A percentile compares a stretch with the other conserved stretches of the same genome.
phyloP scores from a whole-genome alignment of 2,888 invertebrate species.

The Andrena bucephala region DNA sequence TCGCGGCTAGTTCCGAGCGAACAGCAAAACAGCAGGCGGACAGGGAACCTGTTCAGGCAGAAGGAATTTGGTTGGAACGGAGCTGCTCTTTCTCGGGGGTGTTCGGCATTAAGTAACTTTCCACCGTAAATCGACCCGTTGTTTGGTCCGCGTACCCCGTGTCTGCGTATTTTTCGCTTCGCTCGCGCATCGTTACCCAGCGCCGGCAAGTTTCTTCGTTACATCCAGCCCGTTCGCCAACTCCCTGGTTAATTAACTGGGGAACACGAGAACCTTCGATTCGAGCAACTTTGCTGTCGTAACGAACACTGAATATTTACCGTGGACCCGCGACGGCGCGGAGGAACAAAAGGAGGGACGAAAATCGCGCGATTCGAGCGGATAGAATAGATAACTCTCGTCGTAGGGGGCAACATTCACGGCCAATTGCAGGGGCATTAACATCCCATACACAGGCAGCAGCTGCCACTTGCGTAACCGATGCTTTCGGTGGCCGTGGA shows the following conservation, averaged over 20 bases:
- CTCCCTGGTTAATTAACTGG: slow-evolving; percentile 30
- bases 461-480: slow-evolving; percentile 72
- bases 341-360: not conserved
- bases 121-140: slow-evolving; percentile 5
- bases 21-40: slow-evolving; percentile 10
- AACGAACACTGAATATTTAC: slow-evolving; percentile 4
- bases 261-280: not conserved
- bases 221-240: not conserved
- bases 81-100: slow-evolving; percentile 19
- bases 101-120: slow-evolving; percentile 27
- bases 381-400: slow-evolving; percentile 23
- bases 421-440: slow-evolving; percentile 72
- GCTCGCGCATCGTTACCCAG: not conserved
- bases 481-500: slow-evolving; percentile 68
- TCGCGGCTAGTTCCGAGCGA: slow-evolving; percentile 19
- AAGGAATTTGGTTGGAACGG: slow-evolving; percentile 20
- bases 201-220: not conserved
- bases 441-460: slow-evolving; percentile 69
- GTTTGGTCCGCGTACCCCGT: not conserved
- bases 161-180: slow-evolving; percentile 14
- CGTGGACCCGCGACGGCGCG: not conserved
- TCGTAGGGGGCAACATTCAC: slow-evolving; percentile 50
- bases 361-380: not conserved
- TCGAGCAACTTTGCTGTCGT: not conserved
- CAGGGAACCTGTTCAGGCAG: slow-evolving; percentile 30